phyloP scores from a whole-genome alignment of 2,888 invertebrate species.

The Labia minor region DNA sequence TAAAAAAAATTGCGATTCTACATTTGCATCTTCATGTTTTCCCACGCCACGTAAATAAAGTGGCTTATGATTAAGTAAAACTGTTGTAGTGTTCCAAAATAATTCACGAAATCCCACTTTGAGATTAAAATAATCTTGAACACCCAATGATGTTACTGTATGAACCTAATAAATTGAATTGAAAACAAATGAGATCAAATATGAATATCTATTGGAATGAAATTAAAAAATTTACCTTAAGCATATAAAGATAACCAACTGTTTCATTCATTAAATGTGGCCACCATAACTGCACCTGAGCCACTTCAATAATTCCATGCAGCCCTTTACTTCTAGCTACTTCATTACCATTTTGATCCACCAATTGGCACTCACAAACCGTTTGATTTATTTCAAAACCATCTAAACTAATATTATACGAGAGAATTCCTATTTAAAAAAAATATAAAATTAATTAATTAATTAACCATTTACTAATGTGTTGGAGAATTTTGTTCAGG shows the following conservation, averaged over 20 bases:
- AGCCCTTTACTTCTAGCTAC: conserved; percentile 13
- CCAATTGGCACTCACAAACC: neutral
- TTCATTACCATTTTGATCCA: conserved; percentile 14
- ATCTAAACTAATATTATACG: conserved; percentile 5
- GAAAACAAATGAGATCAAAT: neutral
- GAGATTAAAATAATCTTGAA: conserved; percentile 40
- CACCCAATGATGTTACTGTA: neutral
- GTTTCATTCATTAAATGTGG: neutral
- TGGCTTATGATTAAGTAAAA: conserved; percentile 42
- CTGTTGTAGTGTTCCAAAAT: conserved; percentile 34
- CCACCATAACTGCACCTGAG: neutral
- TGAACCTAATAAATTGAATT: neutral
- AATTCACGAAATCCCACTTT: conserved; percentile 46
- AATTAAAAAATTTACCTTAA: neutral
- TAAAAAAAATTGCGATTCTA: conserved; percentile 32
- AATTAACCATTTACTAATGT: conserved; percentile 2
- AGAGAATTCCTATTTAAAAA: neutral
- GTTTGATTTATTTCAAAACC: neutral
- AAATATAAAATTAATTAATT: conserved; percentile 7
- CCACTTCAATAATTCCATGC: neutral
- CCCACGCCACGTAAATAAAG: conserved; percentile 50
- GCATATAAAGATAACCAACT: neutral
- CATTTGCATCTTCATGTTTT: conserved; percentile 50
- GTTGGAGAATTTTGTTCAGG: no score
- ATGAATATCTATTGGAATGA: no score